Evolutionary conservation across 2,797 vertebrate species (phyloP), one percentile per base, ranked within the genome.

Genomic region (Muscicapa striata): DNA sequence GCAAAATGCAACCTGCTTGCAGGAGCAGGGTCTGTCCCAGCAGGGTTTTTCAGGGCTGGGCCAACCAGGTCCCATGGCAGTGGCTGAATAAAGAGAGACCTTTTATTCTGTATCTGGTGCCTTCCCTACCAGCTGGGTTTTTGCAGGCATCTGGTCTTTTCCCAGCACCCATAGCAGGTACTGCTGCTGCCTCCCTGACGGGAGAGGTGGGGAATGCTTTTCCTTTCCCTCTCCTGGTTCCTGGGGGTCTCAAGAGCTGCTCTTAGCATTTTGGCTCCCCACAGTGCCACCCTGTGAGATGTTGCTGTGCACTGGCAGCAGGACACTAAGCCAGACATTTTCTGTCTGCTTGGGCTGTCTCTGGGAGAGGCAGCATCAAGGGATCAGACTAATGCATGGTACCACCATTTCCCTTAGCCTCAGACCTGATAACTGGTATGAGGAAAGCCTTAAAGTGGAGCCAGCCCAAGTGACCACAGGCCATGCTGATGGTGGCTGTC

Each of bases 131-230:
- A 27, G 8, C 7, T 11, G 2, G 10, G 13, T 32, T 89, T 87
- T 58, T 49, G 6, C 58, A 32, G 0, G 3, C 4, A 11, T 24
- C 23, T 62, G 18, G 23, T 91, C 21, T 36, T 77, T 59, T 16
- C 6, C 24, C 27, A 74, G 48, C 29, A 41, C 12, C 27, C 32
- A 45, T 15, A 58, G 32, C 70, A 86, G 14, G 26, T 30, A 38
- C 10, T 0, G 0, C 10, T 0, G 0, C 16, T 27, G 6, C 20
- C 23, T 86, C 48, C 34, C 10, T 10, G 10, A 30, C 6, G 14
- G 38, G 14, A 40, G 17, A 29, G 1, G 11, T 52, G 15, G 0
- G 2, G 15, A 5, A 34, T 32, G 10, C 32, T 69, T 80, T 66
- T 64, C 13, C 26, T 36, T 52, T 87, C 51, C 22, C 11, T 69